Base-by-base conservation (phyloP, 1,140 invertebrate genomes). In the Frieseomelitta varia region DNA sequence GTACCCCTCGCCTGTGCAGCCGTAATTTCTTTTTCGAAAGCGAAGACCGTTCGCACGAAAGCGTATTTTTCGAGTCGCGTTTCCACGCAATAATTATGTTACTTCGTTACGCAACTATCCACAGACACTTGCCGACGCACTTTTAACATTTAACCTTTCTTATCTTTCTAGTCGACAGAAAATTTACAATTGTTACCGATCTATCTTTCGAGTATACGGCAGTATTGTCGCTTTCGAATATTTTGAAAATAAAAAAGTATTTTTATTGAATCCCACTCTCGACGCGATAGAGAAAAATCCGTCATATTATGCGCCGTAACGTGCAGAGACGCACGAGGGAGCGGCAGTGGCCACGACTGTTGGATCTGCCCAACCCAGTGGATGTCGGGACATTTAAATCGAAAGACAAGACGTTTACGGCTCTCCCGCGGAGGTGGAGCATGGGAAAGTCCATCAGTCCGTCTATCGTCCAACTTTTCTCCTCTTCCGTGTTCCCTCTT, bases 371-470 rank as follows among this genome's bases (percentile, higher is more conserved):
- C 87, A 81, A 89, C 81, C 88, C 84, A 72, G 69, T 68, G 58
- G 89, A 90, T 76, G 67, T 65, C 80, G 78, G 82, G 83, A 87
- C 85, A 78, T 87, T 88, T 87, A 89, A 89, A 88, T 88, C 85
- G 85, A 74, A 78, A 81, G 81, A 88, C 87, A 74, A 86, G 88
- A 89, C 88, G 84, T 89, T 89, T 89, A 88, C 80, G 84, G 77
- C 72, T 88, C 80, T 86, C 81, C 84, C 86, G 84, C 34, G 87
- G 77, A 81, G 86, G 87, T 79, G 84, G 72, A 82, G 80, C 87
- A 84, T 79, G 78, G 81, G 85, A 87, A 87, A 81, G 83, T 85
- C 76, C 65, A 69, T 85, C 82, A 80, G 82, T 87, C 65, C 73
- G 55, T 76, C 81, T 75, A 39, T 69, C 80, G 81, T 73, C 63